Percentiles rank a stretch among this genome's conserved stretches.
These are phyloP conservation scores for Heterohyrax brucei DNA, from an alignment of 2,797 vertebrate genomes.

Conservation along the genomic window DNA sequence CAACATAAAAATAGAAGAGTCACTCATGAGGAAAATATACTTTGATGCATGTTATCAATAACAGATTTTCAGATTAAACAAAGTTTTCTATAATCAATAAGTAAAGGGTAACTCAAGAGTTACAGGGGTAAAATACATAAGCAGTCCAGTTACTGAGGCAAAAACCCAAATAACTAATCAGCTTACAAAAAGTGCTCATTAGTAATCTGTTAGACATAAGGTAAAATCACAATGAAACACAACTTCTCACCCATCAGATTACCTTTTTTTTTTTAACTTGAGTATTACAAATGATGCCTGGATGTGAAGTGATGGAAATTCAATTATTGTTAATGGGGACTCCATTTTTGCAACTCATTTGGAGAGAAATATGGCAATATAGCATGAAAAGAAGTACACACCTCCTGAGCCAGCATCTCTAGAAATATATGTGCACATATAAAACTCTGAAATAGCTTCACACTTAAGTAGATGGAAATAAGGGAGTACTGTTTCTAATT, in stretches of 20 bases:
- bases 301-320: not conserved
- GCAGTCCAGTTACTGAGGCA: not conserved
- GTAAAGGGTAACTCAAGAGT: not conserved
- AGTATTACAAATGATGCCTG: not conserved
- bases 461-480: not conserved
- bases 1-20: not conserved
- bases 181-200: not conserved
- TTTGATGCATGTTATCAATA: not conserved
- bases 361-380: not conserved
- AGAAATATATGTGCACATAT: not conserved
- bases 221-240: not conserved
- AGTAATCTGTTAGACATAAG: not conserved
- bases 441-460: conserved; percentile 31
- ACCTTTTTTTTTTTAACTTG: not conserved
- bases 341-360: not conserved
- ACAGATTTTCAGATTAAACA: not conserved
- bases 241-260: not conserved
- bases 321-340: not conserved
- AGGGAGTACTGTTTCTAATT: not conserved
- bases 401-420: not conserved
- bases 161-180: not conserved
- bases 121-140: not conserved
- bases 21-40: not conserved
- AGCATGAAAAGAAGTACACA: not conserved
- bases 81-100: not conserved